Base-by-base conservation (phyloP, 2,797 vertebrate species). In the Acrocephalus scirpaceus region DNA sequence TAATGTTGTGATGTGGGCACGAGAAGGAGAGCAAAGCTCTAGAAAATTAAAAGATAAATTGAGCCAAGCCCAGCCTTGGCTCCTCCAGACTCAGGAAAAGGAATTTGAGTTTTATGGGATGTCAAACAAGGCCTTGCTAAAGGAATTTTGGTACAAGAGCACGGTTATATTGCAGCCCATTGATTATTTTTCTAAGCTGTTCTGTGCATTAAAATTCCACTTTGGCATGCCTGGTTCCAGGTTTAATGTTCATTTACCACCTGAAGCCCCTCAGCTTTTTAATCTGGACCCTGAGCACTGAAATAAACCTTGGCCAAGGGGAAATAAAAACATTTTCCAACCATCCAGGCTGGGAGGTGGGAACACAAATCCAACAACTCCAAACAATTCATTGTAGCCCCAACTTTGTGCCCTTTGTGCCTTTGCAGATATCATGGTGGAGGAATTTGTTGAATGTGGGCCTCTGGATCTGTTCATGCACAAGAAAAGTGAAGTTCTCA, bases 381-480 rank as follows among this genome's bases (percentile, higher is more conserved):
- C 70, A 18, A 17, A 21, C 4, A 4, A 6, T 40, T 57, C 16
- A 1, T 3, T 36, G 44, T 32, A 29, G 5, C 16, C 2, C 67
- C 91, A 84, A 86, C 48, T 47, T n/a, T 26, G 0, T 40, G 36
- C 70, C 4, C 54, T 80, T 38, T 38, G 38, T 69, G 32, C 76
- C 80, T 60, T 90, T 96, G n/a, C 51, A 99, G 99, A 99, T 93
- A 99, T 99, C 96, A 99, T 99, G 99, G 99, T 99, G 51, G 99
- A 99, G 92, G 99, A 99, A 97, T 99, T 98, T 93, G 99, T 99
- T 51, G 98, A 99, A 71, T 98, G 97, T 7, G 99, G 99, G 22
- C 99, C 99, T 5, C 97, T 99, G 96, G 99, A 99, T 83, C 92
- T 99, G 83, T 99, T 99, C 66, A 99, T 99, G 99, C 98, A 98